A percentile compares a stretch with the other conserved stretches of the same genome.
phyloP scores from a whole-genome alignment of 2,113 vertebrate species.

The Tympanuchus pallidicinctus region DNA sequence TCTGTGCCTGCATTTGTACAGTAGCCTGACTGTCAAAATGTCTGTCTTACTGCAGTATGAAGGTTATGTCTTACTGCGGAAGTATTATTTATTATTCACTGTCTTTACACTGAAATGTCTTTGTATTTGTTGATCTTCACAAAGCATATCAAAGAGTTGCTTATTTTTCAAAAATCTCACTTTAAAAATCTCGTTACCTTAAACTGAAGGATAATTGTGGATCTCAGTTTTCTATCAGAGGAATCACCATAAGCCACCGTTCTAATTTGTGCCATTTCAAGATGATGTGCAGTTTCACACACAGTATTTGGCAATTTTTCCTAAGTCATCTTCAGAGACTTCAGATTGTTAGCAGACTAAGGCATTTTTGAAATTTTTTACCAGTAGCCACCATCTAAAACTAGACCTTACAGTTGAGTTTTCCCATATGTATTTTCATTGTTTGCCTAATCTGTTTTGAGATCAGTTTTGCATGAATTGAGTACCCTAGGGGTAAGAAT shows the following conservation, averaged over 20 bases:
- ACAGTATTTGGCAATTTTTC: background rate
- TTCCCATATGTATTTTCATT: constrained; percentile 50
- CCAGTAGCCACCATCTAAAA: constrained; percentile 37
- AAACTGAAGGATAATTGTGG: background rate
- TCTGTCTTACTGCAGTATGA: background rate
- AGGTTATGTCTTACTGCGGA: constrained; percentile 8
- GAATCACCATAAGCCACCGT: background rate
- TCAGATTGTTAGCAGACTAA: constrained; percentile 15
- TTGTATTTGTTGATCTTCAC: constrained; percentile 42
- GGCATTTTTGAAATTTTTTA: constrained; percentile 2
- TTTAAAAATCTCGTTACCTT: background rate
- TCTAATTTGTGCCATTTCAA: constrained; percentile 10
- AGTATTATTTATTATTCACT: constrained; percentile 32
- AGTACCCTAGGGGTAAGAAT: background rate
- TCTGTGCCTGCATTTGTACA: constrained; percentile 2
- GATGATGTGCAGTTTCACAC: background rate
- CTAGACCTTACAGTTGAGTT: constrained; percentile 15
- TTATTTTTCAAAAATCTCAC: background rate
- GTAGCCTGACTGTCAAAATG: constrained; percentile 9
- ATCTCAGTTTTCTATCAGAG: background rate
- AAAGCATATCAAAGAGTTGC: background rate
- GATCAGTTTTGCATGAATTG: constrained; percentile 18
- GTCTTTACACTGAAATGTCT: background rate
- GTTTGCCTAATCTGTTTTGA: constrained; percentile 51
- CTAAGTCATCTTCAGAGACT: background rate